These are phyloP conservation scores for Dissostichus mawsoni DNA, from an alignment of 2,113 vertebrate species.

Conservation along the genomic window DNA sequence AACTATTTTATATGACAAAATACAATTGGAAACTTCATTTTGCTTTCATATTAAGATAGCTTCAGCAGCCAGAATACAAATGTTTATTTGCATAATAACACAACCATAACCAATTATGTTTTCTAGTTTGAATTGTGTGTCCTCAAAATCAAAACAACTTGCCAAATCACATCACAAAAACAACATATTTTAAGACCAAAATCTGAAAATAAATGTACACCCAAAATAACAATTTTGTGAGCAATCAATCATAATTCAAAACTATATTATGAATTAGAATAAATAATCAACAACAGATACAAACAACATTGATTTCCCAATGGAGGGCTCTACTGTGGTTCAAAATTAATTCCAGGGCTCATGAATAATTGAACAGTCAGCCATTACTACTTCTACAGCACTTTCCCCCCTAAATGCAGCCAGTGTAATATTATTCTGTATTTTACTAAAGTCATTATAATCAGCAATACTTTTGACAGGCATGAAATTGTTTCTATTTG, in stretches of 20 bases:
- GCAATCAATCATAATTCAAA: conserved; percentile 64
- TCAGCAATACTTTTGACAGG: conserved; percentile 71
- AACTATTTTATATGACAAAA: not conserved
- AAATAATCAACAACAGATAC: conserved; percentile 74
- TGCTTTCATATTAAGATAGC: not conserved
- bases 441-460: conserved; percentile 65
- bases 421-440: conserved; percentile 62
- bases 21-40: not conserved
- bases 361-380: conserved; percentile 79
- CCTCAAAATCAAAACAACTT: not conserved
- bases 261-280: conserved; percentile 58
- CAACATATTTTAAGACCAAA: not conserved
- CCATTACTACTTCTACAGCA: conserved; percentile 71
- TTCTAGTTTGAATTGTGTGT: not conserved
- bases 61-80: not conserved
- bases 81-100: conserved; percentile 10
- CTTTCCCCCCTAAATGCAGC: conserved; percentile 49
- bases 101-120: not conserved
- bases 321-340: conserved; percentile 68
- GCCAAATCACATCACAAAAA: not conserved
- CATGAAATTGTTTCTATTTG: conserved; percentile 73
- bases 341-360: conserved; percentile 76
- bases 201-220: not conserved
- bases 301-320: conserved; percentile 79
- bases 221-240: conserved; percentile 20